phyloP scores from a whole-genome alignment of 2,113 vertebrate species.

The Hemibagrus wyckioides region DNA sequence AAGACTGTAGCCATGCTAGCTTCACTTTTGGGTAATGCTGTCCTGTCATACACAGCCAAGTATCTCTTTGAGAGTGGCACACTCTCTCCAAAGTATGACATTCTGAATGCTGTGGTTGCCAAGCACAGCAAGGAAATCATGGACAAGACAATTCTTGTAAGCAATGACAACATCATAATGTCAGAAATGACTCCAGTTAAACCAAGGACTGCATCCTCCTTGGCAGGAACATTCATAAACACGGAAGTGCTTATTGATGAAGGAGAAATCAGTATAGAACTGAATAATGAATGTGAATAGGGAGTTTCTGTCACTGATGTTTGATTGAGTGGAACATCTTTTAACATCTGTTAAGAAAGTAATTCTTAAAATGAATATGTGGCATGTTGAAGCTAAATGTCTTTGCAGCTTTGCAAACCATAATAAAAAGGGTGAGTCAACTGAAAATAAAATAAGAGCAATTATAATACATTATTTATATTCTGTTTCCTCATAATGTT shows the following conservation, averaged over 20 bases:
- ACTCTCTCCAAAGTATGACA: slow-evolving; percentile 91
- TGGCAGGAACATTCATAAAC: slow-evolving; percentile 87
- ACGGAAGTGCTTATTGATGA: slow-evolving; percentile 84
- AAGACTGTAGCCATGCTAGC: slow-evolving; percentile 92
- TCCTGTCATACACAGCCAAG: slow-evolving; percentile 88
- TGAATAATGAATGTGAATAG: slow-evolving; percentile 76
- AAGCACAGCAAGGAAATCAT: slow-evolving; percentile 93
- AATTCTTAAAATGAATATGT: background rate
- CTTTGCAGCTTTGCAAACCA: background rate
- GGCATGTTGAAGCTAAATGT: background rate
- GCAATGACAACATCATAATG: slow-evolving; percentile 89
- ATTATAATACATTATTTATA: slow-evolving; percentile 5
- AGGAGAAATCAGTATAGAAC: slow-evolving; percentile 81
- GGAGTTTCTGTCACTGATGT: background rate
- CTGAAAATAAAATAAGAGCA: background rate
- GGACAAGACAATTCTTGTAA: slow-evolving; percentile 95
- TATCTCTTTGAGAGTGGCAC: slow-evolving; percentile 94
- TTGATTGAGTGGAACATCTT: background rate
- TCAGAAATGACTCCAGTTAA: slow-evolving; percentile 89
- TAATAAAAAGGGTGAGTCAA: background rate
- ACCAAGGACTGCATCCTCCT: slow-evolving; percentile 76
- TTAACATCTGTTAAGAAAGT: background rate
- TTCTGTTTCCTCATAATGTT: slow-evolving; percentile 31
- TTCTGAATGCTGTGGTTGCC: slow-evolving; percentile 91
- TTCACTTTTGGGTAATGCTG: slow-evolving; percentile 89